Conservation (phyloP, 2,888 invertebrate species). For the Lydus trimaculatus region DNA sequence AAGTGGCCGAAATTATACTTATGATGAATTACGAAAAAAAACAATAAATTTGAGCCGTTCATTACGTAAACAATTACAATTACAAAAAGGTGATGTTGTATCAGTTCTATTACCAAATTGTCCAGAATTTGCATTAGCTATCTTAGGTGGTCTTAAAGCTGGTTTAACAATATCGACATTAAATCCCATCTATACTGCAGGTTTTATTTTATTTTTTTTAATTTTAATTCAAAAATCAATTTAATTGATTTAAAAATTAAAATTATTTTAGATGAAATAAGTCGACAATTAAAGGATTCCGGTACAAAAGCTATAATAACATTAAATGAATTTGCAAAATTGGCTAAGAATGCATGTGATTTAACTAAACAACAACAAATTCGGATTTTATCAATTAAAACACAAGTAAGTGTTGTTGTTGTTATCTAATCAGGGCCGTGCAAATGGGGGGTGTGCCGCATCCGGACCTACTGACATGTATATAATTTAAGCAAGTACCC, state of each 20-base stretch:
- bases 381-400: conserved; percentile 6
- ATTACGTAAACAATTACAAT: conserved; percentile 67
- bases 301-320: conserved; percentile 10
- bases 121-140: conserved; percentile 71
- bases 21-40: conserved; percentile 67
- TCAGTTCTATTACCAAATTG: conserved; percentile 74
- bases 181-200: conserved; percentile 71
- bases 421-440: too few relatives aligned
- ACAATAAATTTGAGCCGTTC: conserved; percentile 63
- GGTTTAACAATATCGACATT: conserved; percentile 72
- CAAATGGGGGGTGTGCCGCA: too few relatives aligned
- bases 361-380: conserved; percentile 9
- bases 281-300: conserved; percentile 13
- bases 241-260: neutral
- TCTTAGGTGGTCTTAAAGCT: conserved; percentile 71
- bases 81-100: conserved; percentile 69
- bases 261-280: conserved; percentile 14
- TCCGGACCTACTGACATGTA: too few relatives aligned
- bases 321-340: neutral
- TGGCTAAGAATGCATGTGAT: neutral
- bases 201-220: too few relatives aligned
- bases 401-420: conserved; percentile 2
- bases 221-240: neutral
- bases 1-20: conserved; percentile 74
- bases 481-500: too few relatives aligned